phyloP scores from a whole-genome alignment of 2,113 vertebrate genomes.

The Boleophthalmus pectinirostris region DNA sequence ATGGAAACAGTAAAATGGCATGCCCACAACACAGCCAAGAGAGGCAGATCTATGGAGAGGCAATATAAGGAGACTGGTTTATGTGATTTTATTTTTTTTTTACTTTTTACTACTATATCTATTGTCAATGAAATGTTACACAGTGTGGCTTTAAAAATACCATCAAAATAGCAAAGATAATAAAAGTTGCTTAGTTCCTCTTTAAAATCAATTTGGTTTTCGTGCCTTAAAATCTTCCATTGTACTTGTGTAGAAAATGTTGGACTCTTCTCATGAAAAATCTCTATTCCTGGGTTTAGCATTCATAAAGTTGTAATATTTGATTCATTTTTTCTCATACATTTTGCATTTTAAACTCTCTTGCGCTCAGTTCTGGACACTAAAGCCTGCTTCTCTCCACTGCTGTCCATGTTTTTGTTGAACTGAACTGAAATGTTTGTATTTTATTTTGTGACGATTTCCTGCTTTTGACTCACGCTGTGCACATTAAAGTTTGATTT shows the following conservation, averaged over 20 bases:
- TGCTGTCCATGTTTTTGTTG: conserved; percentile 46
- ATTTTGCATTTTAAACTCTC: too few relatives aligned
- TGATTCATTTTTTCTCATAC: too few relatives aligned
- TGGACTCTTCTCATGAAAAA: too few relatives aligned
- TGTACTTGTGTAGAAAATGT: too few relatives aligned
- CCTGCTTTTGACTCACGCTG: conserved; percentile 77
- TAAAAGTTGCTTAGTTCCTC: background rate
- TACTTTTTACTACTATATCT: too few relatives aligned
- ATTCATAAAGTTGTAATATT: background rate
- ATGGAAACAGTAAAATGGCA: too few relatives aligned
- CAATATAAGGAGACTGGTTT: too few relatives aligned
- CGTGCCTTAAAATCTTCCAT: background rate
- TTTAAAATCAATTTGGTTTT: background rate
- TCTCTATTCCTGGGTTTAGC: background rate
- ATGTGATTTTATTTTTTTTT: too few relatives aligned
- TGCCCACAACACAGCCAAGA: too few relatives aligned
- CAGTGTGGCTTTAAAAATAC: background rate
- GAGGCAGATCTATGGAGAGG: background rate
- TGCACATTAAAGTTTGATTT: conserved; percentile 80
- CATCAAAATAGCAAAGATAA: too few relatives aligned
- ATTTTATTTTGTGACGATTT: conserved; percentile 66
- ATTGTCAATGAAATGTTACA: background rate
- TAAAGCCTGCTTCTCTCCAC: conserved; percentile 55
- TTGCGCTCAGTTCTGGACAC: conserved; percentile 34
- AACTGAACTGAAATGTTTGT: conserved; percentile 48